Evolutionary conservation across 37 sponge, comb jelly and placozoan species (phyloP).

Genomic region (Hexactinellida sp.): DNA sequence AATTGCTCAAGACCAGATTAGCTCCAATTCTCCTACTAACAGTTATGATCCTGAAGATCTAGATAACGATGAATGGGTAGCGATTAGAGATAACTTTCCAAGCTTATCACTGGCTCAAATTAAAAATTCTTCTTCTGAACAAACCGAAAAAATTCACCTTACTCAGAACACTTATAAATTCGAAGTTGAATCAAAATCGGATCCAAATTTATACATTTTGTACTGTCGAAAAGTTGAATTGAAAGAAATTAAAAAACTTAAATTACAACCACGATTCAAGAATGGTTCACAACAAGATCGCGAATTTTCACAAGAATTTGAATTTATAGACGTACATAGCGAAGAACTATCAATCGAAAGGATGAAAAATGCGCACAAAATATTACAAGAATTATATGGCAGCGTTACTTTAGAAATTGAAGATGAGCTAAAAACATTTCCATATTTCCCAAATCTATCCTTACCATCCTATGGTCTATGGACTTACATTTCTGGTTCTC

Average conservation of each 20-base stretch:
- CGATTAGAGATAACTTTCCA: background rate
- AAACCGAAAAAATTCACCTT: background rate
- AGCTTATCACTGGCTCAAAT: background rate
- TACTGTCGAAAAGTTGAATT: background rate
- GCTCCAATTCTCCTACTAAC: background rate
- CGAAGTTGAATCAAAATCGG: background rate
- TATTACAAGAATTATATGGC: background rate
- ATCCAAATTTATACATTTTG: background rate
- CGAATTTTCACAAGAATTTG: conserved; percentile 12
- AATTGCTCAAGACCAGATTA: background rate
- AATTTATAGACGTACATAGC: background rate
- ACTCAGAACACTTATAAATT: background rate
- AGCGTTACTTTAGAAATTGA: background rate
- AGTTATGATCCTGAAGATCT: background rate
- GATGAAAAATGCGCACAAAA: background rate
- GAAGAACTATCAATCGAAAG: background rate
- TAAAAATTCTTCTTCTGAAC: background rate
- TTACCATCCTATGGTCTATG: background rate
- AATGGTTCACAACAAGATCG: background rate
- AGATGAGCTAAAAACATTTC: background rate
- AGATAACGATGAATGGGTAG: background rate
- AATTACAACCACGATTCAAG: background rate
- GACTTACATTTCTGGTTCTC: background rate
- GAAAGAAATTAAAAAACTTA: background rate
- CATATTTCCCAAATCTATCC: background rate